A percentile compares a stretch with the other conserved stretches of the same genome.
phyloP scores from a whole-genome alignment of 37 sponge, comb jelly and placozoan genomes.

The Cladorhizidae sp. region DNA sequence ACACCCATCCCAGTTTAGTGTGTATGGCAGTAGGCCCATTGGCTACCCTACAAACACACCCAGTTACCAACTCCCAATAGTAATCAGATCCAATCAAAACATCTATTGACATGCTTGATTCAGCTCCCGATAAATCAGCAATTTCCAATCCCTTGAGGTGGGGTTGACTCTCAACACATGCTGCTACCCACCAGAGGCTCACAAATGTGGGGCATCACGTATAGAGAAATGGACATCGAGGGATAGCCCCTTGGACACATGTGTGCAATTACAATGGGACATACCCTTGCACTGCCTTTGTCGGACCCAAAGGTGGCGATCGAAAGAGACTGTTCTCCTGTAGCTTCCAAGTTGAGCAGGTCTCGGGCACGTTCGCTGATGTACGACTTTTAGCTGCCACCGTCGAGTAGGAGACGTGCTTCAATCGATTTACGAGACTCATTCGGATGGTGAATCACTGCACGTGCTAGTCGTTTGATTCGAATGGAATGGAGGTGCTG shows the following conservation, averaged over 20 bases:
- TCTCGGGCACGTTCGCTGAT: slow-evolving; percentile 20
- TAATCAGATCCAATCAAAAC: too few species aligned
- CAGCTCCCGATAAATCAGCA: slow-evolving; percentile 24
- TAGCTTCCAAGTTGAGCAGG: slow-evolving; percentile 10
- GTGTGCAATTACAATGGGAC: slow-evolving; percentile 34
- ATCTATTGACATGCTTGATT: slow-evolving; percentile 3
- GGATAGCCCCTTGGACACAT: slow-evolving; percentile 24
- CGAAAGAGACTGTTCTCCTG: slow-evolving; percentile 1
- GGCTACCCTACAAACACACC: slow-evolving; percentile 2
- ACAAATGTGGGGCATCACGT: slow-evolving; percentile 52
- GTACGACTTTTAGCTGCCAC: slow-evolving; percentile 48
- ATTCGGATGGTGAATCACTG: background rate
- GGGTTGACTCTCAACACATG: background rate
- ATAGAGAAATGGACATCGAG: background rate
- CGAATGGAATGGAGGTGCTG: background rate
- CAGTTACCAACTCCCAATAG: too few species aligned
- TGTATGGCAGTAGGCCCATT: slow-evolving; percentile 46
- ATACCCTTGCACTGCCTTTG: slow-evolving; percentile 5
- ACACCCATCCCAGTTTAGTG: slow-evolving; percentile 55
- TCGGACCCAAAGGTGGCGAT: slow-evolving; percentile 18
- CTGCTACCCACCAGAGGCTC: slow-evolving; percentile 37
- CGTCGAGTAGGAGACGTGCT: slow-evolving; percentile 27
- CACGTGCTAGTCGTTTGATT: slow-evolving; percentile 20
- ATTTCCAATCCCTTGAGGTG: slow-evolving; percentile 36
- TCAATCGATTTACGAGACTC: background rate